phyloP scores from a whole-genome alignment of 2,888 invertebrate species.

The Halocaridina rubra region DNA sequence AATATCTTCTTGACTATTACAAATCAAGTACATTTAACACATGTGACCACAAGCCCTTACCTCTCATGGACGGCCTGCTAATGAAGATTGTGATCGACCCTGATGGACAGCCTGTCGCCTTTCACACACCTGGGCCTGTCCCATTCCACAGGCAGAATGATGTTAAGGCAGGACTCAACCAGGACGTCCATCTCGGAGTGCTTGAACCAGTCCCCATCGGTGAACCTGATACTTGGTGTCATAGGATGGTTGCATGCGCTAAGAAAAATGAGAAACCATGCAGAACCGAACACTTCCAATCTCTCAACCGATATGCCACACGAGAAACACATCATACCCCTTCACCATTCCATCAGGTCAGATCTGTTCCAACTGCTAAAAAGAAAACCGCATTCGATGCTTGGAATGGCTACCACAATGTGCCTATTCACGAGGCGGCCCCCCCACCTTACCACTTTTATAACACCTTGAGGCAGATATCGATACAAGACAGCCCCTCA shows the following conservation, averaged over 20 bases:
- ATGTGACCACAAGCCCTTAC: neutral
- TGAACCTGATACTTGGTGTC: neutral
- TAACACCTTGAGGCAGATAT: constrained; percentile 34
- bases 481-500: constrained; percentile 27
- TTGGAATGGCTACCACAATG: constrained; percentile 26
- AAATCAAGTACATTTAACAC: neutral
- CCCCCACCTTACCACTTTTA: too few species aligned
- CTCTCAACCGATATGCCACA: neutral
- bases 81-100: neutral
- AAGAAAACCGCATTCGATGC: constrained; percentile 18
- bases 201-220: neutral
- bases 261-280: neutral
- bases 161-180: neutral
- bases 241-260: neutral
- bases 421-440: neutral
- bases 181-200: neutral
- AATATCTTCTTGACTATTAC: neutral
- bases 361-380: neutral
- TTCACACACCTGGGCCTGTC: neutral
- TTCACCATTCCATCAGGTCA: neutral
- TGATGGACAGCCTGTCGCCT: neutral
- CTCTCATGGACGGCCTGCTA: neutral
- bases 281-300: neutral
- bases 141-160: neutral
- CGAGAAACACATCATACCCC: neutral